Base-by-base conservation (phyloP, 2,113 vertebrate genomes). In the Loxodonta africana region DNA sequence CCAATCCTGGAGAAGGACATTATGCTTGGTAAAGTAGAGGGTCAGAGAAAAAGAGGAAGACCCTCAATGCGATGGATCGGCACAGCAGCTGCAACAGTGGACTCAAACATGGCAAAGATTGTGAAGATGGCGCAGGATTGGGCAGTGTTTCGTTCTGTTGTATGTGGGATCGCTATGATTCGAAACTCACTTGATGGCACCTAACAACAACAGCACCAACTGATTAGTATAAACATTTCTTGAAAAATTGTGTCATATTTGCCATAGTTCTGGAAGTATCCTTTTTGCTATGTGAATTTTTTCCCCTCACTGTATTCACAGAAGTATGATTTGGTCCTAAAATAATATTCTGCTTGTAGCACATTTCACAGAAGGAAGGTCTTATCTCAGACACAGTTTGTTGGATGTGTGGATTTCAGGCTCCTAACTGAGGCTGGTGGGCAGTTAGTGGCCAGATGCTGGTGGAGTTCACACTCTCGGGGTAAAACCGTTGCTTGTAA, bases 301-400 rank as follows among this genome's bases (percentile, higher is more conserved):
- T 26, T 67, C 30, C 80, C 28, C 11, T 83, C 28, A 83, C 9
- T 73, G n/a, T 62, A 48, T 17, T 83, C 71, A 41, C 2, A 44
- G 62, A 74, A 73, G 60, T 95, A 33, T 83, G 57, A 62, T 82
- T 94, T 93, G 37, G 89, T 88, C 20, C 20, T 57, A 78, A 81
- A 90, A 74, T 46, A 44, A 18, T 69, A 41, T 83, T 85, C 37
- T 82, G 26, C 23, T 65, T 77, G n/a, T 11, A 63, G 25, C 18
- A 63, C 53, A 62, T 91, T 94, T 96, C 78, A 30, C 2, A 41
- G 77, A 88, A 83, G 44, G 33, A 21, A 14, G 18, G 30, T 92
- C 28, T 48, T 41, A n/a, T 67, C 30, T 93, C 18, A 76, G 83
- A 62, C 37, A 26, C 0, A 6, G 26, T 83, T 96, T 92, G 37